A percentile compares a stretch with the other conserved stretches of the same genome.
phyloP scores from a whole-genome alignment of 1,140 invertebrate genomes.

The Zaprionus lachaisei region DNA sequence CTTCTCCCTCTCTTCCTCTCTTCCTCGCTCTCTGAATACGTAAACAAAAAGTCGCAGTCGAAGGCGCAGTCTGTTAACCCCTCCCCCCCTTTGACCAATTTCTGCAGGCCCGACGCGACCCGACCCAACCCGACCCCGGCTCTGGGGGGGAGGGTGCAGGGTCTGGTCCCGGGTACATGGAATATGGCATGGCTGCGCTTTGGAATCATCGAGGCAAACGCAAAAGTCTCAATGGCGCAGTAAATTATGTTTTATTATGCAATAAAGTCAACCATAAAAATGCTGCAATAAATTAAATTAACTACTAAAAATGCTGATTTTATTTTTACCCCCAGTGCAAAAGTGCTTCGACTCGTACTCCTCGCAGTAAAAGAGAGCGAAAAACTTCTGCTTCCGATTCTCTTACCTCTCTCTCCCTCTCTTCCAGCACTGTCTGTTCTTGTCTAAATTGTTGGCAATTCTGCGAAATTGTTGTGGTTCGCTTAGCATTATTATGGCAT shows the following conservation, averaged over 20 bases:
- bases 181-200: constrained; percentile 54
- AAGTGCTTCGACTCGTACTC: constrained; percentile 31
- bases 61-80: constrained; percentile 40
- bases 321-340: constrained; percentile 72
- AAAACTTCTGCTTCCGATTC: constrained; percentile 4
- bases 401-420: background rate
- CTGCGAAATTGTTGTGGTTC: constrained; percentile 18
- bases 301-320: constrained; percentile 84
- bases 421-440: background rate
- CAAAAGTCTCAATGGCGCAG: constrained; percentile 84
- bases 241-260: constrained; percentile 85
- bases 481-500: constrained; percentile 33
- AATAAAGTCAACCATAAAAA: constrained; percentile 85
- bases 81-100: constrained; percentile 20
- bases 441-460: constrained; percentile 28
- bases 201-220: constrained; percentile 80
- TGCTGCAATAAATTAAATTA: constrained; percentile 85
- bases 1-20: background rate
- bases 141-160: background rate
- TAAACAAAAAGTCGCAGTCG: constrained; percentile 39
- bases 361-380: background rate
- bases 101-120: constrained; percentile 23
- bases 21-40: constrained; percentile 9
- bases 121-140: background rate
- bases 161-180: constrained; percentile 13